Evolutionary conservation across 2,888 invertebrate species (phyloP), one percentile per base, ranked within the genome.

Genomic region (Anodontia alba): DNA sequence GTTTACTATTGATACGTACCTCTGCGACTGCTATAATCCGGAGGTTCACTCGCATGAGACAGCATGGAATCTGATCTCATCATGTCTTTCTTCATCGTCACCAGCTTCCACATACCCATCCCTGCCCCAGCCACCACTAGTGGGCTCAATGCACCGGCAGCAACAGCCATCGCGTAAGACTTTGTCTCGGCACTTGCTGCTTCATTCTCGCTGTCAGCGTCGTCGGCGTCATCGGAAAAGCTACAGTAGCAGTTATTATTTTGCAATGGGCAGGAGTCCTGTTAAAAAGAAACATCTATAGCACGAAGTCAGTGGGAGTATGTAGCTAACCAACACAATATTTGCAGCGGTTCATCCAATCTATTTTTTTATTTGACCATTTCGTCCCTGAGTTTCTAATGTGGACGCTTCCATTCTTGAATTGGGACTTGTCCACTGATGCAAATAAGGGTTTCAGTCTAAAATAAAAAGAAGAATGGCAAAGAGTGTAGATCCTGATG

Each of bases 101-200:
- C 33, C 17, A 86, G 70, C 54, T 84, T 86, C 76, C 78, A 86
- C 42, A 88, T 80, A 15, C 81, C 86, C 20, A 88, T 70, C 3
- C 86, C 86, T 1, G 81, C 83, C 23, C 87, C 87, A 10, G 81
- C 84, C 26, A 86, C 62, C 31, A 86, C 67, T 26, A 88, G 72
- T 0, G 87, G 86, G 29, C 76, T 77, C 83, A 88, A 75, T 54
- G 87, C 87, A 12, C 87, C 87, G 0, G 84, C 84, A 1, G 87
- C 83, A 0, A 80, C 78, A 0, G 87, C 86, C 57, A 88, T 78
- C 5, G 71, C 80, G 23, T 84, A 77, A 0, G 82, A 74, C 42
- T 83, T 88, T 49, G 78, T 73, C 12, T 79, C 70, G 1, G 78
- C 78, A 15, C 76, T 54, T 0, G 80, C 71, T 7, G 76, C 72